A percentile compares a stretch with the other conserved stretches of the same genome.
These are phyloP conservation scores for Heterodera carotae DNA, from an alignment of 1,140 invertebrate genomes.

Conservation along the genomic window DNA sequence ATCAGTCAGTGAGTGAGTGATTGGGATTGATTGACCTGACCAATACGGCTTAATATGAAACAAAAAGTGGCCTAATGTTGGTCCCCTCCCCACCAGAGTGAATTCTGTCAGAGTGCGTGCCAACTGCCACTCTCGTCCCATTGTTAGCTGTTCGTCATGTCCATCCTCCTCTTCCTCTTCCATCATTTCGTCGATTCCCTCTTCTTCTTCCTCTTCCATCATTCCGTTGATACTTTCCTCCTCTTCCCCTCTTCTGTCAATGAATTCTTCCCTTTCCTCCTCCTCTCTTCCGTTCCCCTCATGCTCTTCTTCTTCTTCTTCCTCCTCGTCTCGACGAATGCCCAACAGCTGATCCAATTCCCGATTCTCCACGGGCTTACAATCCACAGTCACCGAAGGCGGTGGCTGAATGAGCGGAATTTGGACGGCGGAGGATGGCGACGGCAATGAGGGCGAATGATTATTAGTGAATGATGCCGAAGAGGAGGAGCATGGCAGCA, in stretches of 20 bases:
- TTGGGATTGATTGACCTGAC: too few species aligned
- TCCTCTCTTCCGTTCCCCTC: not conserved
- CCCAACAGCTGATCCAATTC: conserved; percentile 26
- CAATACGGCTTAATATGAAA: too few species aligned
- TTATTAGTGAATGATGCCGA: not conserved
- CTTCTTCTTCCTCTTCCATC: not conserved
- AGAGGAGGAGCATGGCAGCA: not conserved
- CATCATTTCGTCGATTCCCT: not conserved
- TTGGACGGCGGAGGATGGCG: not conserved
- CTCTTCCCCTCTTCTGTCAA: conserved; percentile 1
- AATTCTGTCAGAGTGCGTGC: conserved; percentile 3
- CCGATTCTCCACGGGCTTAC: conserved; percentile 20
- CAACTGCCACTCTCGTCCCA: not conserved
- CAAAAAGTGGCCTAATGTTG: too few species aligned
- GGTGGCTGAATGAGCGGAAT: not conserved
- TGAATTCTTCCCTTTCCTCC: conserved; percentile 4
- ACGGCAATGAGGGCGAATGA: not conserved
- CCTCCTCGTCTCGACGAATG: conserved; percentile 12
- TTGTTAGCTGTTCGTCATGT: not conserved
- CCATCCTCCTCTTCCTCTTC: not conserved
- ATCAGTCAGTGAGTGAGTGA: not conserved
- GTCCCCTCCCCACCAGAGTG: not conserved
- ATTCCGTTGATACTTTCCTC: not conserved
- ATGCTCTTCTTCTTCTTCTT: not conserved
- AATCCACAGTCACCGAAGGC: conserved; percentile 30